These are phyloP conservation scores for Passer montanus DNA, from an alignment of 2,113 vertebrate genomes.

Conservation along the genomic window DNA sequence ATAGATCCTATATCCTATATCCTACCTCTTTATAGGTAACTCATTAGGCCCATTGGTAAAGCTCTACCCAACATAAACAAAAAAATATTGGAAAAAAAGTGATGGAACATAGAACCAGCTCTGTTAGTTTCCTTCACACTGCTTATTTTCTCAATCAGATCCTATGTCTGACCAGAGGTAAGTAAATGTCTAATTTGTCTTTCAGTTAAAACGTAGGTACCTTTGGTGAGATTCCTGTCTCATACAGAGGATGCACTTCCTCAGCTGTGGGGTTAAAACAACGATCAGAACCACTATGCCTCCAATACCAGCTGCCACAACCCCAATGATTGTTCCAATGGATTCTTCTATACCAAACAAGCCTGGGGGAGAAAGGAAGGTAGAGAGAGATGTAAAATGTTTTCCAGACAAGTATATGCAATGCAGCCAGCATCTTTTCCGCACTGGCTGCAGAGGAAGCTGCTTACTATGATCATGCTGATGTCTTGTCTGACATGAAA, in stretches of 20 bases:
- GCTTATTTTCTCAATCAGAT: background rate
- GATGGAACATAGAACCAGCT: background rate
- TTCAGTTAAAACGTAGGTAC: background rate
- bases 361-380: conserved; percentile 20
- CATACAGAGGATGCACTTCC: conserved; percentile 55
- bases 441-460: background rate
- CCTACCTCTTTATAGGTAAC: background rate
- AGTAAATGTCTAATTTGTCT: background rate
- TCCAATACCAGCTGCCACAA: conserved; percentile 60
- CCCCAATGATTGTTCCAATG: conserved; percentile 65
- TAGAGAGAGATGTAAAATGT: background rate
- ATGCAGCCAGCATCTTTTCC: background rate
- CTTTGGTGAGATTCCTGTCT: background rate
- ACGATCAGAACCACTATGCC: conserved; percentile 52
- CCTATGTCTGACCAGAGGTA: background rate
- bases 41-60: background rate
- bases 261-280: conserved; percentile 58
- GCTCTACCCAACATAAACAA: background rate
- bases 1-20: too few species aligned
- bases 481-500: background rate
- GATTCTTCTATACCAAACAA: conserved; percentile 70
- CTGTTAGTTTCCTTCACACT: background rate
- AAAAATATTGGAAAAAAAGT: background rate
- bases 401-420: background rate
- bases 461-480: background rate